Conservation (phyloP, 1,140 invertebrate genomes). For the Arion vulgaris region DNA sequence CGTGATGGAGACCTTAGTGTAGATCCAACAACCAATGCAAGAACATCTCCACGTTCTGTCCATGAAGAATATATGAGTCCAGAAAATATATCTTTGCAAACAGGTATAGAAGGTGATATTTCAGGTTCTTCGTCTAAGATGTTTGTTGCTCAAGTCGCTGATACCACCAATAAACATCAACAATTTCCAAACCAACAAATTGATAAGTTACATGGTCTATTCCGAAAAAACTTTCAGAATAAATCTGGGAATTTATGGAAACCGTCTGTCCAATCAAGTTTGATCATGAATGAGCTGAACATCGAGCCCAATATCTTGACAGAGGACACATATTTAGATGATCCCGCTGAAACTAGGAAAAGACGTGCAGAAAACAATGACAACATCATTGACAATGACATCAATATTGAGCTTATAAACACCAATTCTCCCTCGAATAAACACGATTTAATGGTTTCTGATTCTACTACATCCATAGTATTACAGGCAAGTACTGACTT, state of each 20-base stretch:
- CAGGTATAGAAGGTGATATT: not conserved
- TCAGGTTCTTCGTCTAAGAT: no score
- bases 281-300: not conserved
- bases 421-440: not conserved
- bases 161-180: no score
- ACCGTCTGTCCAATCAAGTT: no score
- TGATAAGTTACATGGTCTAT: no score
- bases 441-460: not conserved
- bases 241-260: no score
- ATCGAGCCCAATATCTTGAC: not conserved
- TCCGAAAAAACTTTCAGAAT: no score
- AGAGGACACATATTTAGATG: not conserved
- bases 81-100: not conserved
- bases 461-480: not conserved
- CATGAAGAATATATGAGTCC: not conserved
- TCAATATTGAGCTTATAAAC: not conserved
- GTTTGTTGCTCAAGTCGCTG: no score
- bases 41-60: not conserved
- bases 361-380: not conserved
- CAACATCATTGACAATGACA: not conserved
- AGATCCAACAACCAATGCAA: not conserved
- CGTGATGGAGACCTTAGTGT: not conserved
- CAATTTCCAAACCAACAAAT: no score
- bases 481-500: no score
- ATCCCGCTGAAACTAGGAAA: not conserved